phyloP scores from a whole-genome alignment of 2,888 invertebrate genomes.

The Torymus tubicola region DNA sequence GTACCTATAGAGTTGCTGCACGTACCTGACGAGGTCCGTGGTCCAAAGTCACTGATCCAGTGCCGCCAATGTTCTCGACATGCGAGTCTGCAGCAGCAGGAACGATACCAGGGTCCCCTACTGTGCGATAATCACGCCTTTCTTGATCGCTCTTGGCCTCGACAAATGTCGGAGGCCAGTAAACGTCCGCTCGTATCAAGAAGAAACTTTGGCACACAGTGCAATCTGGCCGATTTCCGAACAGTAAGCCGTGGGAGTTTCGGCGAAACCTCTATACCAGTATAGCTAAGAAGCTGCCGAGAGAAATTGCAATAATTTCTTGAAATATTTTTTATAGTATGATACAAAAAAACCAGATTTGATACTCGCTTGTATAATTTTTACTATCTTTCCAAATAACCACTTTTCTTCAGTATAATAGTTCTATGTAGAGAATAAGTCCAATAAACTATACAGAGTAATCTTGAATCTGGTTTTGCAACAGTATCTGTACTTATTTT shows the following conservation, averaged over 20 bases:
- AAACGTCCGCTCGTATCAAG: background rate
- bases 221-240: constrained; percentile 40
- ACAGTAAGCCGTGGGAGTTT: background rate
- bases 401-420: too few species aligned
- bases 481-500: too few species aligned
- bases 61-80: constrained; percentile 31
- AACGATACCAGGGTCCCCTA: background rate
- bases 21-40: constrained; percentile 60
- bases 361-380: too few species aligned
- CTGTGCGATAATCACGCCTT: constrained; percentile 26
- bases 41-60: constrained; percentile 3
- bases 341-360: too few species aligned
- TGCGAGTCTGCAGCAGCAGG: background rate
- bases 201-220: constrained; percentile 47
- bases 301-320: background rate
- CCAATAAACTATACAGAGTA: too few species aligned
- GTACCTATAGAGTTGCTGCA: constrained; percentile 43
- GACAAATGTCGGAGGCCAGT: background rate
- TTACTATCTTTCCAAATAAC: too few species aligned
- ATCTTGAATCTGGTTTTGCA: too few species aligned
- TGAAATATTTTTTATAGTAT: background rate
- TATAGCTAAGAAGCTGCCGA: constrained; percentile 2
- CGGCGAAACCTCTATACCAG: constrained; percentile 25
- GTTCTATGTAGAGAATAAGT: too few species aligned
- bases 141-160: constrained; percentile 43